Evolutionary conservation across 2,113 vertebrate genomes (phyloP).

Genomic region (Chamaetylas fuelleborni): DNA sequence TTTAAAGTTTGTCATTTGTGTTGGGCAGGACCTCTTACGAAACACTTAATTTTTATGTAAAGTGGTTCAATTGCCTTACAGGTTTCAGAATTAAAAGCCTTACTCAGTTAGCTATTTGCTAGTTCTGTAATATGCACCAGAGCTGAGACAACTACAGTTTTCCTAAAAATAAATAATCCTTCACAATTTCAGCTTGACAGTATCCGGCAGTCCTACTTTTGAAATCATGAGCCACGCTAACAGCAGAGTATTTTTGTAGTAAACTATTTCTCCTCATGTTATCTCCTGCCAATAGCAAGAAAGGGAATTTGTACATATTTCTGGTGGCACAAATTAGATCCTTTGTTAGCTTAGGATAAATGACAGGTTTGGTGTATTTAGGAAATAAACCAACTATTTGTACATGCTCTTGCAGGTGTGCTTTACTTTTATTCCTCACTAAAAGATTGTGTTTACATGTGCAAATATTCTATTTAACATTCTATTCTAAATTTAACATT

Average conservation of each 20-base stretch:
- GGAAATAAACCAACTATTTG: neutral
- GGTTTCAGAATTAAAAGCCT: slow-evolving; percentile 16
- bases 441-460: neutral
- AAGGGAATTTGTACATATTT: neutral
- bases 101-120: neutral
- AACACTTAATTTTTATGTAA: neutral
- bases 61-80: neutral
- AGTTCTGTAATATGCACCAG: neutral
- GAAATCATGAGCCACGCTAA: neutral
- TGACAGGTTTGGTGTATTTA: neutral
- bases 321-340: neutral
- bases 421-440: neutral
- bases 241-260: neutral
- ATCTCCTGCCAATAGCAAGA: neutral
- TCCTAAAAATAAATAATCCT: neutral
- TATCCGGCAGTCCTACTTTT: neutral
- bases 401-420: neutral
- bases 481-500: neutral
- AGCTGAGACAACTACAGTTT: neutral
- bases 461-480: neutral
- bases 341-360: neutral
- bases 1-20: neutral
- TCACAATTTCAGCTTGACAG: neutral
- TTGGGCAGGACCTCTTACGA: neutral
- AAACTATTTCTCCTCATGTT: neutral